Evolutionary conservation across 2,888 invertebrate genomes (phyloP).

Genomic region (Parelbella ahira): DNA sequence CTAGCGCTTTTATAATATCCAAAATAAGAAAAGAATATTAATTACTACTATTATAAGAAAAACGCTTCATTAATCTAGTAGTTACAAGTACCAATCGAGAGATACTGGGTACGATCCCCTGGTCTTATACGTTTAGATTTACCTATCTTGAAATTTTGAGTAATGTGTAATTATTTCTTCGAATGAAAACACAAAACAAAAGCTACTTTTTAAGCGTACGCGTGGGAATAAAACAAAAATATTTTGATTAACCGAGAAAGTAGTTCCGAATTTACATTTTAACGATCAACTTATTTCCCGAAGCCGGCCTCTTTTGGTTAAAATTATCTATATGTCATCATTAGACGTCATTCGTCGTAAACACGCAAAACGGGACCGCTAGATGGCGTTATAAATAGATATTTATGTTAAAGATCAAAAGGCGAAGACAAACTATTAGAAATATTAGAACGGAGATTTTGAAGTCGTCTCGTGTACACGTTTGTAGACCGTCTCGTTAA

Average conservation of each 20-base stretch:
- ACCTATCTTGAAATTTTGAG: no score
- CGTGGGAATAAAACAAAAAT: constrained; percentile 12
- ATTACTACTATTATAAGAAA: no score
- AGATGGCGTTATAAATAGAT: constrained; percentile 27
- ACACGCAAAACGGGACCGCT: constrained; percentile 20
- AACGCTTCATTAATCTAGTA: no score
- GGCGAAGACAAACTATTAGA: constrained; percentile 33
- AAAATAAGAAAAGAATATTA: no score
- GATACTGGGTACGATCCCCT: no score
- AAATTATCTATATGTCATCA: constrained; percentile 28
- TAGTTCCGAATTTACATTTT: constrained; percentile 19
- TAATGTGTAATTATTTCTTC: no score
- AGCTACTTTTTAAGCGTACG: background rate
- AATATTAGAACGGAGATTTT: constrained; percentile 33
- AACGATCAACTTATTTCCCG: constrained; percentile 10
- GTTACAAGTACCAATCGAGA: no score
- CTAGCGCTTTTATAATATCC: no score
- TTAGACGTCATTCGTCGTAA: constrained; percentile 17
- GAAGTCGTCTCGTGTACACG: constrained; percentile 24
- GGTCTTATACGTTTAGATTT: no score
- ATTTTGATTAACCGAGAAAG: constrained; percentile 14
- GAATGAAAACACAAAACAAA: no score
- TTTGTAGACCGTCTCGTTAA: constrained; percentile 38
- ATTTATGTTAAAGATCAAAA: constrained; percentile 37
- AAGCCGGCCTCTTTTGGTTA: constrained; percentile 1